A percentile compares a stretch with the other conserved stretches of the same genome.
phyloP scores from a whole-genome alignment of 2,888 invertebrate genomes.

The Sarcophaga rosellei region DNA sequence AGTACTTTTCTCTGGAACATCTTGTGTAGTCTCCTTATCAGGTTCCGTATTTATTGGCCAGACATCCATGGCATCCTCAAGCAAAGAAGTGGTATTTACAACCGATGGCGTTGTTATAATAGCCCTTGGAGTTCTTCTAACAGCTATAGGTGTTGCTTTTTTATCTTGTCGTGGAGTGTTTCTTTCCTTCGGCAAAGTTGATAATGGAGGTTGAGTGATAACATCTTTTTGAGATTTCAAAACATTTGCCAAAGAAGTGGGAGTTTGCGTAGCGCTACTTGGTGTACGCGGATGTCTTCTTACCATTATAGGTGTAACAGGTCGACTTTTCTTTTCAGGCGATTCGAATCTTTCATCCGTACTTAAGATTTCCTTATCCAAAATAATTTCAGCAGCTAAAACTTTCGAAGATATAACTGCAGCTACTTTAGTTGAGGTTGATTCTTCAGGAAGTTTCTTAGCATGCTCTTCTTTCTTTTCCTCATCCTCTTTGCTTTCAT shows the following conservation, averaged over 20 bases:
- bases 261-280: constrained; percentile 68
- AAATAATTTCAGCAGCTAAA: constrained; percentile 72
- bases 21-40: constrained; percentile 21
- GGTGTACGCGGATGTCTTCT: constrained; percentile 78
- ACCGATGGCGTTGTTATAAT: constrained; percentile 70
- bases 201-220: constrained; percentile 36
- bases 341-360: constrained; percentile 79
- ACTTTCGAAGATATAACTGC: constrained; percentile 52
- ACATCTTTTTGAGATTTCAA: constrained; percentile 35
- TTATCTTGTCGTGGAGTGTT: constrained; percentile 63
- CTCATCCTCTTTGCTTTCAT: background rate
- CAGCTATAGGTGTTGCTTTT: constrained; percentile 77
- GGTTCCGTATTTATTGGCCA: constrained; percentile 72
- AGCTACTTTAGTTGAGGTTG: constrained; percentile 22
- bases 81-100: constrained; percentile 69
- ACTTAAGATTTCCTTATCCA: constrained; percentile 78
- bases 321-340: constrained; percentile 77
- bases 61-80: constrained; percentile 79
- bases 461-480: background rate
- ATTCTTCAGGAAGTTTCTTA: constrained; percentile 13
- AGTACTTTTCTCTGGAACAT: constrained; percentile 5
- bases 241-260: constrained; percentile 60
- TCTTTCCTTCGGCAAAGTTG: constrained; percentile 23
- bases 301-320: constrained; percentile 79
- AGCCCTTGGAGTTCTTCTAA: constrained; percentile 78